A percentile compares a stretch with the other conserved stretches of the same genome.
These are phyloP conservation scores for Reticulitermes speratus DNA, from an alignment of 1,140 invertebrate species.

Conservation along the genomic window DNA sequence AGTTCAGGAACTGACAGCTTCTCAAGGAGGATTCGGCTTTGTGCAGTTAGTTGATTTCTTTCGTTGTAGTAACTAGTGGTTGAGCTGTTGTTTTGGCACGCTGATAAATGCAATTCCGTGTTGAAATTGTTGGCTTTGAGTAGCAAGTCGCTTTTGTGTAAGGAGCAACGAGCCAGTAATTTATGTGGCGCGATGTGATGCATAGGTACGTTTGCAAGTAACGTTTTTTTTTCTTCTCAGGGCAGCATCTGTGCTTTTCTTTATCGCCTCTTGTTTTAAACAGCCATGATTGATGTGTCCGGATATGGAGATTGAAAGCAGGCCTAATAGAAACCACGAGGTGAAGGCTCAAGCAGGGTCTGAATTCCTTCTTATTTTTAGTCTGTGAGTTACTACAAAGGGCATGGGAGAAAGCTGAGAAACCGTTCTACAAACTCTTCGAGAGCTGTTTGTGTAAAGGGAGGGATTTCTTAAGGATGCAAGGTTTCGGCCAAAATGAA, in stretches of 20 bases:
- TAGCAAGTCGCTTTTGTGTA: neutral
- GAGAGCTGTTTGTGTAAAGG: no score
- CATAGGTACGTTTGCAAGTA: conserved; percentile 8
- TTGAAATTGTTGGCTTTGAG: neutral
- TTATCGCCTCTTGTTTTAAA: conserved; percentile 5
- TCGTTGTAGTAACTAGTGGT: no score
- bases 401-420: no score
- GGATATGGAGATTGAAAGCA: neutral
- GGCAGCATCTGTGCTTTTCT: neutral
- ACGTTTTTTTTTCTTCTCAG: neutral
- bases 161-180: neutral
- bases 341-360: neutral
- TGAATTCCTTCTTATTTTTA: neutral
- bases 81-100: neutral
- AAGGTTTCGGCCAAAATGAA: no score
- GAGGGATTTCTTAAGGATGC: no score
- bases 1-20: no score
- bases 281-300: neutral
- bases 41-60: no score
- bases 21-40: no score
- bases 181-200: conserved; percentile 9
- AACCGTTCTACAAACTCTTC: no score
- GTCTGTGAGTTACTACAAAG: neutral
- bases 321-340: neutral
- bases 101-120: neutral